A percentile compares a stretch with the other conserved stretches of the same genome.
Conservation (phyloP, 2,888 invertebrate genomes). For the Drosophila mulleri region DNA sequence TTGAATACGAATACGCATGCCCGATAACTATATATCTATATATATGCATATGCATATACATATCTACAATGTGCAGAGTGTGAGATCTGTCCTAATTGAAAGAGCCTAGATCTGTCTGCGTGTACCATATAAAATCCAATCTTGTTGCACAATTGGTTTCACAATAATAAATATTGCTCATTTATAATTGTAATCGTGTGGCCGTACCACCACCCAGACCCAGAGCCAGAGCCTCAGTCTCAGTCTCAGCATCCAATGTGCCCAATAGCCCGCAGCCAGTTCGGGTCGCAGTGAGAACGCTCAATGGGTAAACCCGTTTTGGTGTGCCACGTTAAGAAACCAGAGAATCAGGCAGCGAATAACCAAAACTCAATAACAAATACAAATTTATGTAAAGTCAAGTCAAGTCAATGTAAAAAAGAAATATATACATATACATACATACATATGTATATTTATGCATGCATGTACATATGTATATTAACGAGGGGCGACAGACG, state of each 20-base stretch:
- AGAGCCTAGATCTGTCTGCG: neutral
- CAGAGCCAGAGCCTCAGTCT: neutral
- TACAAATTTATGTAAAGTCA: constrained; percentile 60
- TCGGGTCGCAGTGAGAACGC: constrained; percentile 19
- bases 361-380: constrained; percentile 54
- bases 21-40: constrained; percentile 5
- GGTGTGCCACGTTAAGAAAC: constrained; percentile 43
- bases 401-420: constrained; percentile 44
- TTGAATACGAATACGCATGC: constrained; percentile 24
- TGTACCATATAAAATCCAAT: neutral
- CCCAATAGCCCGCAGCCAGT: constrained; percentile 19
- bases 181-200: constrained; percentile 8
- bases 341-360: constrained; percentile 54
- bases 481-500: constrained; percentile 3
- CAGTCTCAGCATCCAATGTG: constrained; percentile 15
- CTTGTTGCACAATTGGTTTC: constrained; percentile 65
- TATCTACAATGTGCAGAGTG: constrained; percentile 8
- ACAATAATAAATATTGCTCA: constrained; percentile 45
- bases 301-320: constrained; percentile 58
- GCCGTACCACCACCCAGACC: constrained; percentile 7
- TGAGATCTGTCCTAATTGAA: constrained; percentile 51
- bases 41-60: neutral
- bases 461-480: neutral
- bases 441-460: neutral
- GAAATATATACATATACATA: constrained; percentile 8